Evolutionary conservation across 2,113 vertebrate genomes (phyloP).

Genomic region (Hymenochirus boettgeri): DNA sequence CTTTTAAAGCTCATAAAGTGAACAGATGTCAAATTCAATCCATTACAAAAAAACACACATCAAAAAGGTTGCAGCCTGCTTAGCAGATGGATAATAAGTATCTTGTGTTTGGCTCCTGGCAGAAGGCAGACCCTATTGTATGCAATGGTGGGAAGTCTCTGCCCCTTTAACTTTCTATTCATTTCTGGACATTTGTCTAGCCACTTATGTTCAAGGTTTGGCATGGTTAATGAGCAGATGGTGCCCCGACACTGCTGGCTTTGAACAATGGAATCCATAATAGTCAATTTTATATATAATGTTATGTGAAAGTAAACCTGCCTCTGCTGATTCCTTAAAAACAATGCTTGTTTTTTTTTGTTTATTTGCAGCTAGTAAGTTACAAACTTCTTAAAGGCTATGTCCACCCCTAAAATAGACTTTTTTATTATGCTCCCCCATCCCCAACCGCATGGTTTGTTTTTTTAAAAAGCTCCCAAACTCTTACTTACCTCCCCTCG

Average conservation of each 20-base stretch:
- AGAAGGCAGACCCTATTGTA: slow-evolving; percentile 40
- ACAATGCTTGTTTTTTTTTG: slow-evolving; percentile 19
- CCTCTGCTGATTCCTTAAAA: slow-evolving; percentile 5
- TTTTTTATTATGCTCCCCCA: too few species aligned
- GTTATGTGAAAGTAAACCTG: slow-evolving; percentile 19
- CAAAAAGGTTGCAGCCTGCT: slow-evolving; percentile 1
- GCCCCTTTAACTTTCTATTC: slow-evolving; percentile 26
- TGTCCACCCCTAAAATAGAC: too few species aligned
- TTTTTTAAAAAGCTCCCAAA: too few species aligned
- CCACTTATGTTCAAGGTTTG: slow-evolving; percentile 24
- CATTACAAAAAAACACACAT: slow-evolving; percentile 10
- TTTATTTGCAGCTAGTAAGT: slow-evolving; percentile 14
- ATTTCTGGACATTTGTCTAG: slow-evolving; percentile 30
- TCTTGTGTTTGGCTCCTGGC: slow-evolving; percentile 18
- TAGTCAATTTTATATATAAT: slow-evolving; percentile 25
- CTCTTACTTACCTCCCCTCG: too few species aligned
- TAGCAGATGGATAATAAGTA: slow-evolving; percentile 41
- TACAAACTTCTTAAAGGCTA: too few species aligned
- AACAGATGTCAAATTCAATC: slow-evolving; percentile 28
- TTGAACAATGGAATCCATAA: slow-evolving; percentile 40
- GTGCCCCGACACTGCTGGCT: slow-evolving; percentile 34
- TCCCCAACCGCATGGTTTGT: too few species aligned
- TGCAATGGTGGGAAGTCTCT: background rate
- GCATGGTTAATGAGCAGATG: slow-evolving; percentile 44
- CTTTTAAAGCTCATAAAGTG: background rate